A percentile compares a stretch with the other conserved stretches of the same genome.
phyloP scores from a whole-genome alignment of 2,888 invertebrate species.

The Lasius fuliginosus region DNA sequence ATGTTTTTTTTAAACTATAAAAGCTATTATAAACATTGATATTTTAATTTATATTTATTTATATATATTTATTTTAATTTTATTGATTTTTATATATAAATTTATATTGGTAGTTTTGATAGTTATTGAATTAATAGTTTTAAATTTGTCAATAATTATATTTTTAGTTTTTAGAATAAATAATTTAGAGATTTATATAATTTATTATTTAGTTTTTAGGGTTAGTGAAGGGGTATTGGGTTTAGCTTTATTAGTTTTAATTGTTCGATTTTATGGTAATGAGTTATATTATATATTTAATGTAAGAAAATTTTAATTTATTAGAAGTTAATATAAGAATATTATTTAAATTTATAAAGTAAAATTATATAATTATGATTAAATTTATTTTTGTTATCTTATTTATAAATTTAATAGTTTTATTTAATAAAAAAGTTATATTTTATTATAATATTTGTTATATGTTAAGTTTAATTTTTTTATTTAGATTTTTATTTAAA shows the following conservation, averaged over 20 bases:
- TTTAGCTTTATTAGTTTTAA: background rate
- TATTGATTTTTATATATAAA: constrained; percentile 79
- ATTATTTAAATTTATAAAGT: too few species aligned
- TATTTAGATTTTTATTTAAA: constrained; percentile 87
- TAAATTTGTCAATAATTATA: constrained; percentile 87
- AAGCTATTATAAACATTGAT: constrained; percentile 84
- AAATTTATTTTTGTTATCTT: constrained; percentile 87
- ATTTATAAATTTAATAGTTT: constrained; percentile 88
- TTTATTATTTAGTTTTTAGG: constrained; percentile 10
- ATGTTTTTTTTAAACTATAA: constrained; percentile 90
- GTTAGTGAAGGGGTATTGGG: background rate
- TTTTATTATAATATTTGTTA: constrained; percentile 76
- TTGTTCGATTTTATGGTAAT: background rate
- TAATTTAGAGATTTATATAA: constrained; percentile 17
- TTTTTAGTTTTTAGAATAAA: background rate
- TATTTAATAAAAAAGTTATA: constrained; percentile 82
- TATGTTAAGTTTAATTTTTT: constrained; percentile 87
- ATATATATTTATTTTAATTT: constrained; percentile 87
- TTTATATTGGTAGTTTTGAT: constrained; percentile 78
- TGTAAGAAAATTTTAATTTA: background rate
- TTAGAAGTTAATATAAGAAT: background rate
- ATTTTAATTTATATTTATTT: constrained; percentile 88
- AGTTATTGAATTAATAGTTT: constrained; percentile 87
- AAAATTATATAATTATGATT: background rate
- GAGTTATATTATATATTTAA: background rate